Base-by-base conservation (phyloP, 2,797 vertebrate species). In the Phoeniculus purpureus region DNA sequence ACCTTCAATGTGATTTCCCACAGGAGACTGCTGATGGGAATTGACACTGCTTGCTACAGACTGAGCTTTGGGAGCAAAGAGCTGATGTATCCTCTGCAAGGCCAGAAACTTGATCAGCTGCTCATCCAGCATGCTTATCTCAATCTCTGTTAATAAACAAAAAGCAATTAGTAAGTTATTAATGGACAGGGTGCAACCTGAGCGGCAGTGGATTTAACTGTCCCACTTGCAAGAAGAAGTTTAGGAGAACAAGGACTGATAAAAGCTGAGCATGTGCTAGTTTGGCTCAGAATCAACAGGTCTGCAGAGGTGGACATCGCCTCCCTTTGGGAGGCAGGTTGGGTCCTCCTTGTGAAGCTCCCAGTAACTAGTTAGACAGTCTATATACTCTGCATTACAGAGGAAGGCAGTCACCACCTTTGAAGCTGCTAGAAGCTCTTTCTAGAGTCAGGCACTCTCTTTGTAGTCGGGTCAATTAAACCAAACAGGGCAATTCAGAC, bases 21-120 rank as follows among this genome's bases (percentile, higher is more conserved):
- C 95, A 17, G 97, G 95, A 96, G 98, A 97, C 16, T 97, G 96
- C 72, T 97, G 95, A 79, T 97, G 97, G 92, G 98, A 90, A 90
- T 96, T 91, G 54, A 92, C 90, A 92, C 81, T 97, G 97, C 96
- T 96, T 0, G 91, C 93, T 96, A 98, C 94, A 87, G 97, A 91
- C 92, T 98, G 96, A n/a, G 96, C 96, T 97, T 98, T 99, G 80
- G 98, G 97, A 58, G 98, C 97, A 90, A 99, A 99, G 81, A 99
- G 98, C 98, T 99, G 99, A 97, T 99, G 99, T 97, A 99, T 99
- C 97, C 99, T 98, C 97, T 99, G 99, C 98, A 98, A 98, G 87
- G 99, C 99, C 96, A 99, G 97, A 93, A 99, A 98, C 97, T 98
- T 99, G 96, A 99, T 98, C 97, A 99, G 98, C 94, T 98, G 98